Evolutionary conservation across 2,797 vertebrate species (phyloP), one percentile per base, ranked within the genome.

Genomic region (Neopelma chrysocephalum): DNA sequence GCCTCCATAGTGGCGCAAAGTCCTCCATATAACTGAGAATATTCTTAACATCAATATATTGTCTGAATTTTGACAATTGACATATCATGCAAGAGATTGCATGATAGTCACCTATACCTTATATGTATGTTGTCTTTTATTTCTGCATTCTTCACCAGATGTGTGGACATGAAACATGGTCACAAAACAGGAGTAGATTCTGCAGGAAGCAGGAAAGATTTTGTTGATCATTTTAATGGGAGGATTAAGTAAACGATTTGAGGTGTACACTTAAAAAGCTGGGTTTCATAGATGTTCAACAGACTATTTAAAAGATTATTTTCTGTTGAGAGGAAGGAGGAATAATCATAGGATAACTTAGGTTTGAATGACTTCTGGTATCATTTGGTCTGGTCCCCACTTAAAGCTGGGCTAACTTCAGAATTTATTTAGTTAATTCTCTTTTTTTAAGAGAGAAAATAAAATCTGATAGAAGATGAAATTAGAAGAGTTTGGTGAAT

Each of bases 1-100:
- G 66, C 54, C 2, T 5, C 79, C 34, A 57, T 0, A 34, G 64
- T 8, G 40, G 42, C 1, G 0, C 2, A n/a, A 79, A 85, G 32
- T n/a, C 25, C 27, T 12, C 32, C 51, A 31, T 61, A 25, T 40
- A 87, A 70, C 36, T 80, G 64, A 57, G n/a, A 47, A 40, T 17
- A 54, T 31, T 58, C 16, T 61, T 58, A n/a, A 32, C 8, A 18
- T 54, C 60, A 79, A 36, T 36, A 18, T 18, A 32, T 7, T 20
- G n/a, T 70, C 40, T 82, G 56, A 72, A 64, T 61, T 79, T 87
- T 53, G 57, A 50, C 58, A 48, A 48, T 6, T 34, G 23, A 66
- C 6, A 26, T 47, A n/a, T 34, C 21, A 47, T 47, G 64, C 17
- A 69, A 57, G 32, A 72, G 18, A 64, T 23, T 56, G 42, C 45